Conservation (phyloP, 2,888 invertebrate genomes). For the Dichetophora obliterata region DNA sequence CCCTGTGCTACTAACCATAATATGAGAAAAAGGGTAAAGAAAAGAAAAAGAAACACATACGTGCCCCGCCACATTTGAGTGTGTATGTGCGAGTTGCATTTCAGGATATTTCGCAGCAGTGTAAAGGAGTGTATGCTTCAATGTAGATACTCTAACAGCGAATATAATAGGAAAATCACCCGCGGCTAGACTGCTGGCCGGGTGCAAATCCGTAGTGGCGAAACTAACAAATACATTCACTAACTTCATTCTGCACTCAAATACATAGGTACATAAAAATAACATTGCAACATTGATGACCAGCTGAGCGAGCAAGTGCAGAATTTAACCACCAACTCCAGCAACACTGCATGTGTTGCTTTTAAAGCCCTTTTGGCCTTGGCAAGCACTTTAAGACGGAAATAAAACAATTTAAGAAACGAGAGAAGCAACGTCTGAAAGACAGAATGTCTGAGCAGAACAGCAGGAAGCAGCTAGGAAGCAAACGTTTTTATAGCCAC, state of each 20-base stretch:
- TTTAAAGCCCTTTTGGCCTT: constrained; percentile 28
- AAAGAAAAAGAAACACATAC: too few relatives aligned
- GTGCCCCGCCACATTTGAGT: too few relatives aligned
- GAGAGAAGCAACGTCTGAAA: background rate
- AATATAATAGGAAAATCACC: too few relatives aligned
- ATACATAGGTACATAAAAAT: background rate
- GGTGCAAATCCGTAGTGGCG: background rate
- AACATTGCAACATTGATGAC: background rate
- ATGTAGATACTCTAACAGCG: too few relatives aligned
- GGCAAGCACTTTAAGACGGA: constrained; percentile 25
- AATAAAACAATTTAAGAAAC: constrained; percentile 22
- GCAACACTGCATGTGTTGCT: constrained; percentile 1
- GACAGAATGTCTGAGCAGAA: background rate
- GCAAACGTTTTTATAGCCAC: constrained; percentile 11
- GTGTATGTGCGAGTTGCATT: too few relatives aligned
- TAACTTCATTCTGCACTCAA: background rate
- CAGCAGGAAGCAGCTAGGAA: background rate
- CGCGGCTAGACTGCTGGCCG: background rate
- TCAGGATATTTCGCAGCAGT: too few relatives aligned
- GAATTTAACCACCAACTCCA: background rate
- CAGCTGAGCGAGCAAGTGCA: background rate
- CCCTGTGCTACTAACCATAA: too few relatives aligned
- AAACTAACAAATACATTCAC: background rate
- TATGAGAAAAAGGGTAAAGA: too few relatives aligned
- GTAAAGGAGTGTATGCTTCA: too few relatives aligned